These are phyloP conservation scores for Neoascia interrupta DNA, from an alignment of 2,888 invertebrate species.

Conservation along the genomic window DNA sequence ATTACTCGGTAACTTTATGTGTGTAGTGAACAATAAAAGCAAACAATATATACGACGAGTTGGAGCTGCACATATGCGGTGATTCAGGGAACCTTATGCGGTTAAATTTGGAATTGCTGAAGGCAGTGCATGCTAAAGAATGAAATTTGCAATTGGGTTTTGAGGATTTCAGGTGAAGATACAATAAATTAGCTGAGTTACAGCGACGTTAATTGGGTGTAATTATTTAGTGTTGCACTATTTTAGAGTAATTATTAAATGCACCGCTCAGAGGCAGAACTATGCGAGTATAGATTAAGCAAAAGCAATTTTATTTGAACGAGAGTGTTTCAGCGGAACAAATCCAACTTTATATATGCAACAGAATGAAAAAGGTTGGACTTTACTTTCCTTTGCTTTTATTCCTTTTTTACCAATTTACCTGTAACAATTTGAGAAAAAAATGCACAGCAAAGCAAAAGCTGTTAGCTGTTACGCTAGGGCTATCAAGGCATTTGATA, in stretches of 20 bases:
- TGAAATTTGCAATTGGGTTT: constrained; percentile 24
- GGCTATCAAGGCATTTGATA: no score
- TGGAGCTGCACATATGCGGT: constrained; percentile 26
- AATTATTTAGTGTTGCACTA: constrained; percentile 19
- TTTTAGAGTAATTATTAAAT: background rate
- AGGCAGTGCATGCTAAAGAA: background rate
- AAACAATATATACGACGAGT: constrained; percentile 4
- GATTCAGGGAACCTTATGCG: constrained; percentile 38
- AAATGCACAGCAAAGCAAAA: no score
- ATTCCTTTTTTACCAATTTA: no score
- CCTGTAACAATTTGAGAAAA: no score
- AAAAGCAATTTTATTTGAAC: no score
- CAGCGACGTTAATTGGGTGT: constrained; percentile 17
- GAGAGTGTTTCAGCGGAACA: no score
- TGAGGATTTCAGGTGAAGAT: constrained; percentile 38
- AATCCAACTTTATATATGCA: no score
- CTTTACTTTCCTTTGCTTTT: no score
- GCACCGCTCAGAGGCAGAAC: no score
- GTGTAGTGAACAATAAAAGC: constrained; percentile 29
- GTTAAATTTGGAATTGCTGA: constrained; percentile 28
- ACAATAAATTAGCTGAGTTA: constrained; percentile 6
- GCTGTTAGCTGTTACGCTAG: no score
- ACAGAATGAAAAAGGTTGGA: no score
- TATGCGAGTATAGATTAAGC: no score
- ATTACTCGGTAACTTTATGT: constrained; percentile 36